Base-by-base conservation (phyloP, 2,113 vertebrate genomes). In the Ptyas mucosa region DNA sequence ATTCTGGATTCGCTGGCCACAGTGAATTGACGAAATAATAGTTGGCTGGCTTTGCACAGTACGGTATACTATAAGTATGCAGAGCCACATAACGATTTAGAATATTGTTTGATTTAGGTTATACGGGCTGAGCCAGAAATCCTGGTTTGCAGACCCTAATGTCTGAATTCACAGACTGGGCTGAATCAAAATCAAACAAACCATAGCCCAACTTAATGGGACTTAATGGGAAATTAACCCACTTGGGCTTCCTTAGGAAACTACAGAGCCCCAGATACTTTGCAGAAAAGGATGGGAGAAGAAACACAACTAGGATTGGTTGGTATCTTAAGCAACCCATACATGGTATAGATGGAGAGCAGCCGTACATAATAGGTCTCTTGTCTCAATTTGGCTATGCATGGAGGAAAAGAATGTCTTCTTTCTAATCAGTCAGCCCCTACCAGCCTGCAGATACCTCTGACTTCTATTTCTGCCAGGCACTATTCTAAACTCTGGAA, bases 301-400 rank as follows among this genome's bases (percentile, higher is more conserved):
- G n/a, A 29, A 90, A 90, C 43, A 93, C 85, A 85, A 61, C 75
- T 12, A 52, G 54, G 43, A 90, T 61, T 93, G 88, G 10, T 53
- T 57, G 51, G 52, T 64, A 52, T 61, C 46, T 64, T 51, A 85
- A 92, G 75, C 29, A 93, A 61, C 61, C 75, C 86, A 90, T 86
- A 53, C 89, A 90, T 93, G 92, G 85, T 93, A 39, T 81, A 86
- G 51, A 90, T 86, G 88, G 88, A 90, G 86, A 61, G 46, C 75
- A 51, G 46, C 29, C n/a, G 23, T 43, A 58, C 29, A 93, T 61
- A 93, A 93, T 93, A n/a, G 92, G 23, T 61, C 46, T 39, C 55
- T 93, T 93, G 93, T 89, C 1, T 55, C 0, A 0, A 0, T 92
- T 88, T 94, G 92, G 51, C 12, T 69, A 95, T 92, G 26, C 58